Conservation (phyloP, 2,888 invertebrate species). For the Pandemis corylana region DNA sequence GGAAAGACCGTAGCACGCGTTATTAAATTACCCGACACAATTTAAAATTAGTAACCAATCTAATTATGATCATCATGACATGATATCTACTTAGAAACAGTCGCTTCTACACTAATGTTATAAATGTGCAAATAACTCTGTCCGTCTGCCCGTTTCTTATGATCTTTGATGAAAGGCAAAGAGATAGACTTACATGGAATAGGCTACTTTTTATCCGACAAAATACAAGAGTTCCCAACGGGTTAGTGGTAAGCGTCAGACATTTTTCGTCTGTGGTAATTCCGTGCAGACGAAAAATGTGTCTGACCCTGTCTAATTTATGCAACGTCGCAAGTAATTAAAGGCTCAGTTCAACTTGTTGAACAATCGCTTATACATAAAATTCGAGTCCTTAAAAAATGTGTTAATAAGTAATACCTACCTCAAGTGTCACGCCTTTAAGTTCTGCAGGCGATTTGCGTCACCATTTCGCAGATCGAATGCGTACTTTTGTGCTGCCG, state of each 20-base stretch:
- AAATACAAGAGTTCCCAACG: too few relatives aligned
- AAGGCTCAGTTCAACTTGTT: not conserved
- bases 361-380: not conserved
- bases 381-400: slow-evolving; percentile 14
- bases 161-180: too few relatives aligned
- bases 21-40: slow-evolving; percentile 23
- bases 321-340: not conserved
- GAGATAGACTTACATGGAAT: too few relatives aligned
- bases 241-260: too few relatives aligned
- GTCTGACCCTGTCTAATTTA: not conserved
- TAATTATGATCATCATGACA: not conserved
- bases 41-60: slow-evolving; percentile 30
- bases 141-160: too few relatives aligned
- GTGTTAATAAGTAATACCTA: slow-evolving; percentile 37
- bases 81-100: not conserved
- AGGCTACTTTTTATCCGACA: too few relatives aligned
- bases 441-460: slow-evolving; percentile 33
- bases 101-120: too few relatives aligned
- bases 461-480: slow-evolving; percentile 36
- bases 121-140: too few relatives aligned
- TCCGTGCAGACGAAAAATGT: not conserved
- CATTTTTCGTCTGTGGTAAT: too few relatives aligned
- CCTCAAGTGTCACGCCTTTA: slow-evolving; percentile 31
- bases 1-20: slow-evolving; percentile 53
- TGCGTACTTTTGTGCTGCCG: slow-evolving; percentile 41